Base-by-base conservation (phyloP, 2,888 invertebrate species). In the Acholoe squamosa region DNA sequence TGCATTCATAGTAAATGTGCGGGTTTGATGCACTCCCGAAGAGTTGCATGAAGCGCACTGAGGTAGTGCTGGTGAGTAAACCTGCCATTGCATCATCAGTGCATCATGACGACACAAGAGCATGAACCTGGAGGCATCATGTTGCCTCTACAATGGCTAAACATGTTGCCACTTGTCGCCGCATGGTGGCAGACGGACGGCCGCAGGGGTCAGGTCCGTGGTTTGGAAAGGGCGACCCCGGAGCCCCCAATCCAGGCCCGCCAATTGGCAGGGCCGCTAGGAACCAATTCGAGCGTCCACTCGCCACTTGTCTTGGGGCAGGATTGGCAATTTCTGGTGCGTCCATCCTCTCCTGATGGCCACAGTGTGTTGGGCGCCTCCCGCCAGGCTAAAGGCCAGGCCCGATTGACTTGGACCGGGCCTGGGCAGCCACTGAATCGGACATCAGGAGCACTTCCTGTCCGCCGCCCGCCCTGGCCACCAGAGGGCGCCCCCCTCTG, bases 261-360 rank as follows among this genome's bases (percentile, higher is more conserved):
- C 34, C 80, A 80, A 80, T 80, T 80, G 34, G 16, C 33, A 43
- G 34, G 34, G 33, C 33, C 22, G 80, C 80, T 16, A 80, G 34
- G 34, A 80, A 80, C 80, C 80, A 80, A 80, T 80, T n/a, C 80
- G 34, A 80, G 10, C 16, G 80, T 22, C 80, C 34, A 14, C 33
- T 80, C n/a, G 34, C 80, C 80, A 14, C 80, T 80, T 80, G 80
- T 80, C 80, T 80, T 80, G 80, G n/a, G 80, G 80, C 80, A 33
- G 34, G 43, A 80, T 80, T 80, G 80, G 34, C 80, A 80, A 80
- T 80, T 80, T 80, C 80, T 80, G 80, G 80, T 43, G 80, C 80
- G 34, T 34, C 43, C 80, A 12, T 34, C 80, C 34, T n/a, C 80
- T 80, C 34, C 33, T 80, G 80, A 80, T 80, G 34, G 80, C 33